Evolutionary conservation across 2,113 vertebrate species (phyloP).

Genomic region (Eonycteris spelaea): DNA sequence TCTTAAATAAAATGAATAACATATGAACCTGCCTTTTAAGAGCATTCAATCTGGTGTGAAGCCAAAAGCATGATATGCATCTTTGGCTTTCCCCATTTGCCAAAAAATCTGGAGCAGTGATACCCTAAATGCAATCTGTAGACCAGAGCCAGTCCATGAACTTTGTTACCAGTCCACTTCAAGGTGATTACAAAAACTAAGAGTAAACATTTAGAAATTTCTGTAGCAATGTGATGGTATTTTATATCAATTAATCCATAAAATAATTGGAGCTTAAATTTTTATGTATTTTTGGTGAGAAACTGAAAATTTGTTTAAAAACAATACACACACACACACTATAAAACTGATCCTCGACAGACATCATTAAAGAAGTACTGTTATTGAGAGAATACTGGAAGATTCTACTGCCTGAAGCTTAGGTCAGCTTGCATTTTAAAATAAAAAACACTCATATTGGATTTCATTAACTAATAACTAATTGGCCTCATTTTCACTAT

Average conservation of each 20-base stretch:
- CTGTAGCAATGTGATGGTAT: neutral
- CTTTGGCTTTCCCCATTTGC: neutral
- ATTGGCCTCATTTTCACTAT: neutral
- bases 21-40: neutral
- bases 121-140: neutral
- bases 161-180: neutral
- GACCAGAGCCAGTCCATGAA: neutral
- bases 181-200: neutral
- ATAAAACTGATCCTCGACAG: neutral
- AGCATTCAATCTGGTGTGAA: neutral
- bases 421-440: neutral
- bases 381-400: neutral
- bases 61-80: neutral
- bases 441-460: neutral
- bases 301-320: neutral
- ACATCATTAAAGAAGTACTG: neutral
- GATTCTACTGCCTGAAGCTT: neutral
- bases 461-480: neutral
- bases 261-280: neutral
- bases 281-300: neutral
- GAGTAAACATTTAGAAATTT: neutral
- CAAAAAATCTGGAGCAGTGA: neutral
- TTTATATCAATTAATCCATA: neutral
- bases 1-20: neutral
- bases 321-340: neutral